phyloP scores from a whole-genome alignment of 2,113 vertebrate genomes.

The Platysteira castanea region DNA sequence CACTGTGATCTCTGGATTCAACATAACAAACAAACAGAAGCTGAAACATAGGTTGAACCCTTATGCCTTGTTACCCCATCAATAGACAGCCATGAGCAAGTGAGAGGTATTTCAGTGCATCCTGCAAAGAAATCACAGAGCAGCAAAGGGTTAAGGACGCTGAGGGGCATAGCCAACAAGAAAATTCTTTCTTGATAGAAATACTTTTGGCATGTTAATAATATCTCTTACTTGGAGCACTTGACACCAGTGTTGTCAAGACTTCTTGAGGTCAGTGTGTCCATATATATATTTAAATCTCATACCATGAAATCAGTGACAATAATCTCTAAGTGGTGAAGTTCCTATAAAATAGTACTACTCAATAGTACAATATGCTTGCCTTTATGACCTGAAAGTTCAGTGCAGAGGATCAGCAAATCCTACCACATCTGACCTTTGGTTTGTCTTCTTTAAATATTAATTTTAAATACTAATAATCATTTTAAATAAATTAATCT shows the following conservation, averaged over 20 bases:
- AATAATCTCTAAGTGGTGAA: background rate
- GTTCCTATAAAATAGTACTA: background rate
- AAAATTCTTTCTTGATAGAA: background rate
- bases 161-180: background rate
- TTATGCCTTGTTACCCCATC: background rate
- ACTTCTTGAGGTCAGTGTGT: background rate
- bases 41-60: background rate
- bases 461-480: background rate
- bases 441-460: background rate
- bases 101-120: background rate
- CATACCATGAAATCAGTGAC: background rate
- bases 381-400: background rate
- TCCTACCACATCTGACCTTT: background rate
- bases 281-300: background rate
- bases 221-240: background rate
- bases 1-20: background rate
- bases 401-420: background rate
- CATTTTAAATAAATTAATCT: background rate
- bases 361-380: background rate
- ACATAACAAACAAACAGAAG: background rate
- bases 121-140: background rate
- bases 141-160: background rate
- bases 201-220: background rate
- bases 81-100: background rate
- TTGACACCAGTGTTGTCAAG: background rate